These are phyloP conservation scores for Uloborus plumipes DNA, from an alignment of 2,888 invertebrate species.

Conservation along the genomic window DNA sequence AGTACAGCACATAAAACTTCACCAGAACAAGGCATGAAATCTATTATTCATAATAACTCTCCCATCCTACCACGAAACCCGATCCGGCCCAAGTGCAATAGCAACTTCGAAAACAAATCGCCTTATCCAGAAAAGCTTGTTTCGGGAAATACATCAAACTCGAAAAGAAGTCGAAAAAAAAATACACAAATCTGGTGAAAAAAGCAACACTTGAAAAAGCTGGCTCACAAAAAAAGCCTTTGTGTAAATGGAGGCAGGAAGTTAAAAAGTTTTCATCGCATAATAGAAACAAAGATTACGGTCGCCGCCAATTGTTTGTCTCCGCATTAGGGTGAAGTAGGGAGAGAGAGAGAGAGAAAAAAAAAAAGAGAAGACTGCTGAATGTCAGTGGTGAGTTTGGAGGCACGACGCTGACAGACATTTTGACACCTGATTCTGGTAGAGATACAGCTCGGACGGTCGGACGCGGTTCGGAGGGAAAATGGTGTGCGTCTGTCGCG, in stretches of 20 bases:
- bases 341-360: neutral
- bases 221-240: conserved; percentile 19
- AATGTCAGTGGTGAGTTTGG: conserved; percentile 24
- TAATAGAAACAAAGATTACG: conserved; percentile 58
- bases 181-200: neutral
- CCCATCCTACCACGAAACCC: too few species aligned
- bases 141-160: too few species aligned
- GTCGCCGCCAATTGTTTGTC: neutral
- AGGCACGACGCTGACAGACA: conserved; percentile 40
- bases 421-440: conserved; percentile 43
- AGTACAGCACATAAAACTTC: too few species aligned
- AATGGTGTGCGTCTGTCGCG: too few species aligned
- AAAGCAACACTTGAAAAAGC: conserved; percentile 2
- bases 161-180: neutral
- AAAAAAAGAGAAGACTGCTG: conserved; percentile 14
- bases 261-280: conserved; percentile 24
- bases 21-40: too few species aligned
- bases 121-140: too few species aligned
- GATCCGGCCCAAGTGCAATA: too few species aligned
- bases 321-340: conserved; percentile 1
- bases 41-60: too few species aligned
- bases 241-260: conserved; percentile 34
- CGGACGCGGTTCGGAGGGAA: too few species aligned
- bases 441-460: neutral
- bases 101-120: too few species aligned